Evolutionary conservation across 2,113 vertebrate species (phyloP).

Genomic region (Seriola quinqueradiata): DNA sequence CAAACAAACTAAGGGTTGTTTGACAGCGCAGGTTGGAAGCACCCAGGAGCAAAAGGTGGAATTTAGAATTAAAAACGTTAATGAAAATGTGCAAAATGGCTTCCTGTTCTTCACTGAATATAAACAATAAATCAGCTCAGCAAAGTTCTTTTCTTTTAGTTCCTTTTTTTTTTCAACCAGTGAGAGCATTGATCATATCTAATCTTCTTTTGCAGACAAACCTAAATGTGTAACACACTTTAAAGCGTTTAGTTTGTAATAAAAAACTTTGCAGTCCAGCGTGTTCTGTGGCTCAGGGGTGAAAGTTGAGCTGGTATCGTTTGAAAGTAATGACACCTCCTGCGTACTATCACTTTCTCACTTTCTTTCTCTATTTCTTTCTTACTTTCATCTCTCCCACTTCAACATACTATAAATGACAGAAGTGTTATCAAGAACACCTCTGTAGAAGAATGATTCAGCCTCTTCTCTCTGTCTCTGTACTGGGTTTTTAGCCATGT

Average conservation of each 20-base stretch:
- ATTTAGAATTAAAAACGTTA: slow-evolving; percentile 12
- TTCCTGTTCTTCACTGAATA: slow-evolving; percentile 1
- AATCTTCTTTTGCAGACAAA: too few species aligned
- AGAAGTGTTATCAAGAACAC: not conserved
- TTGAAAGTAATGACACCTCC: slow-evolving; percentile 57
- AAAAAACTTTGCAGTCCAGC: not conserved
- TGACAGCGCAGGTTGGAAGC: not conserved
- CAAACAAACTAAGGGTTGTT: not conserved
- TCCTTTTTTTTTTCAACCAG: not conserved
- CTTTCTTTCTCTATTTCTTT: slow-evolving; percentile 41
- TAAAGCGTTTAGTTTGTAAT: not conserved
- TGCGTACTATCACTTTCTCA: slow-evolving; percentile 58
- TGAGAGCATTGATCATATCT: too few species aligned
- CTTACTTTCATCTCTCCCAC: not conserved
- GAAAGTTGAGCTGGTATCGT: not conserved
- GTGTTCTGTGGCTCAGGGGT: slow-evolving; percentile 12
- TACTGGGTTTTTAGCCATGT: not conserved
- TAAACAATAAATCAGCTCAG: not conserved
- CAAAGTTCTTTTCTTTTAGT: not conserved
- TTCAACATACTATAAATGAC: not conserved
- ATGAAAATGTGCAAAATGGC: not conserved
- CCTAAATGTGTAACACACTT: not conserved
- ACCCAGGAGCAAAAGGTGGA: not conserved
- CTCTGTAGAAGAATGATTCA: not conserved
- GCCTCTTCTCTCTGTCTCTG: not conserved